Percentiles rank a stretch among this genome's conserved stretches.
Conservation (phyloP, 2,113 vertebrate species). For the Ctenodactylus gundi region DNA sequence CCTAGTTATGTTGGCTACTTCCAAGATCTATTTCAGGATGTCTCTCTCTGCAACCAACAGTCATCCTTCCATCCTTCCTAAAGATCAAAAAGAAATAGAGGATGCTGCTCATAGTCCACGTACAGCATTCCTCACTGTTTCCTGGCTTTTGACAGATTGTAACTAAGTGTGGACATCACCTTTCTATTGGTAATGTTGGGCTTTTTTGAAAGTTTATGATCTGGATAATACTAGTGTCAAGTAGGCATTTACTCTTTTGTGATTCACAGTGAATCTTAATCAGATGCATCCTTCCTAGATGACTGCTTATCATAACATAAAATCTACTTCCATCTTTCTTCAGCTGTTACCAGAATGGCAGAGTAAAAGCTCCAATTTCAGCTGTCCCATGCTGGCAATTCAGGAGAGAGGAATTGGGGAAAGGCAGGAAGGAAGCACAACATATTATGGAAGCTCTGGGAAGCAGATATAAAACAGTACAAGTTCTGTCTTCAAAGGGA, state of each 20-base stretch:
- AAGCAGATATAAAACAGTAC: neutral
- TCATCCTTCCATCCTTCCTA: neutral
- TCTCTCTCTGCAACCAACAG: neutral
- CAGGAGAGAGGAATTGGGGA: neutral
- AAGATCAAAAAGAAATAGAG: neutral
- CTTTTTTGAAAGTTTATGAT: neutral
- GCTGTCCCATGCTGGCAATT: neutral
- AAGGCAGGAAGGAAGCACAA: neutral
- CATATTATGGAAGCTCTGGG: neutral
- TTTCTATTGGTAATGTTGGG: neutral
- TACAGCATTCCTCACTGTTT: neutral
- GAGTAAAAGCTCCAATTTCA: neutral
- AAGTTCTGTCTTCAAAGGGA: neutral
- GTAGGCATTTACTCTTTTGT: fast-evolving
- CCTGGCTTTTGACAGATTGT: neutral
- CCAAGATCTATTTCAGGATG: neutral
- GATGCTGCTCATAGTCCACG: neutral
- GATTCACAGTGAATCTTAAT: neutral
- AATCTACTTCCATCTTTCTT: neutral
- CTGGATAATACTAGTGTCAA: neutral
- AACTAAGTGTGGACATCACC: neutral
- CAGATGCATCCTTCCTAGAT: neutral
- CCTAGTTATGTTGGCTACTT: neutral
- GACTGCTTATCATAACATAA: neutral
- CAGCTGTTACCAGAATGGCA: neutral